Evolutionary conservation across 2,113 vertebrate genomes (phyloP), one percentile per base, ranked within the genome.

Genomic region (Notothenia coriiceps): DNA sequence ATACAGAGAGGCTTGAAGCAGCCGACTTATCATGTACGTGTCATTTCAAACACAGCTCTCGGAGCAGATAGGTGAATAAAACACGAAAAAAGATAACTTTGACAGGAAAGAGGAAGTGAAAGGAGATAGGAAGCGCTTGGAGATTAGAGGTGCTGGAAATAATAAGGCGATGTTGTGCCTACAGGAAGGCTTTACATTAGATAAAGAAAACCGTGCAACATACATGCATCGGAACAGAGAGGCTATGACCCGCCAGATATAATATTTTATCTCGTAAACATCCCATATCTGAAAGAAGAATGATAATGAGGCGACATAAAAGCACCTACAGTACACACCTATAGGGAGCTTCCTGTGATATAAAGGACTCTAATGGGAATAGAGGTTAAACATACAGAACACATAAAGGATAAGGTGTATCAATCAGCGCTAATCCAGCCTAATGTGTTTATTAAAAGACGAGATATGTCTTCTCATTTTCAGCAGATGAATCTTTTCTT

Each of bases 51-150:
- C 62, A 55, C 13, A 20, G 74, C 57, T 78, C 13, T 2, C 11
- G 73, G 64, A 70, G 57, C 66, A 82, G 81, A 85, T 63, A 83
- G 70, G 68, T 49, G 74, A 80, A 86, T 80, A 83, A 86, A 90
- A 91, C 86, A 79, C 65, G n/a, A 40, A 3, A 40, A 3, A 61
- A 88, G 86, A 90, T 92, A 90, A 82, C 80, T 88, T 79, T 84
- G 87, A 86, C 86, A 72, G 55, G 65, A 49, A 55, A 62, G 54
- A 80, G 66, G 65, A 79, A 74, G 63, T 50, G 70, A 72, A 79
- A 46, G 77, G 61, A 80, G 83, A 89, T 84, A 82, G 43, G 35
- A 35, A 7, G 60, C 13, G 14, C 67, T 46, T 49, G 10, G 66
- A 86, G 88, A 89, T 90, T 84, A 83, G 54, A 69, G 65, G 68